Conservation (phyloP, 1,140 invertebrate species). For the Metaphire vulgaris region DNA sequence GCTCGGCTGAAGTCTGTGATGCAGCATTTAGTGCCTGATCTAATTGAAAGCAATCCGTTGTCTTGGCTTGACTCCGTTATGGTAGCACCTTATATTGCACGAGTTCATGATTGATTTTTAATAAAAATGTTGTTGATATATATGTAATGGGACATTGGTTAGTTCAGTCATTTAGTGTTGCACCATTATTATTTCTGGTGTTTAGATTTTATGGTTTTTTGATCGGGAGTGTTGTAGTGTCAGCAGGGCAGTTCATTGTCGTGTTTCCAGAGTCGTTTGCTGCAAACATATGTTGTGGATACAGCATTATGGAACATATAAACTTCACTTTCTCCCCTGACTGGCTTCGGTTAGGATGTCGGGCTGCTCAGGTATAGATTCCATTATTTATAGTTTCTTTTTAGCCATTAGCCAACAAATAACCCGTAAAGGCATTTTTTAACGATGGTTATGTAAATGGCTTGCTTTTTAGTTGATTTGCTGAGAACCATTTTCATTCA, state of each 20-base stretch:
- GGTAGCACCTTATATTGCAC: conserved; percentile 52
- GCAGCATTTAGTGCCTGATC: conserved; percentile 67
- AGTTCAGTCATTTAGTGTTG: not conserved
- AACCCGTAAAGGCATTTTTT: no score
- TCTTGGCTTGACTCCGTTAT: conserved; percentile 90
- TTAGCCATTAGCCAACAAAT: no score
- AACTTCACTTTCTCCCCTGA: conserved; percentile 59
- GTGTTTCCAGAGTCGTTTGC: conserved; percentile 86
- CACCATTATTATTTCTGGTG: not conserved
- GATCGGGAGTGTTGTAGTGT: not conserved
- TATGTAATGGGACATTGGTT: not conserved
- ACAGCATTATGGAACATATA: conserved; percentile 83
- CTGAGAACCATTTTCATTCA: no score
- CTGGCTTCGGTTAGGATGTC: not conserved
- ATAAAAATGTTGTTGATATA: not conserved
- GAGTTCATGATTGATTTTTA: not conserved
- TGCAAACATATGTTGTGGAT: conserved; percentile 80
- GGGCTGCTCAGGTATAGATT: not conserved
- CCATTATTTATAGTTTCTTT: not conserved
- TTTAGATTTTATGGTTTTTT: not conserved
- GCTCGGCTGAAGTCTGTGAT: conserved; percentile 67
- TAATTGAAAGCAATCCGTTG: conserved; percentile 61
- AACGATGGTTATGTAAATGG: no score
- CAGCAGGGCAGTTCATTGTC: conserved; percentile 81
- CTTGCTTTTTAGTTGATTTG: no score